phyloP scores from a whole-genome alignment of 2,113 vertebrate species.

The Hoplias malabaricus region DNA sequence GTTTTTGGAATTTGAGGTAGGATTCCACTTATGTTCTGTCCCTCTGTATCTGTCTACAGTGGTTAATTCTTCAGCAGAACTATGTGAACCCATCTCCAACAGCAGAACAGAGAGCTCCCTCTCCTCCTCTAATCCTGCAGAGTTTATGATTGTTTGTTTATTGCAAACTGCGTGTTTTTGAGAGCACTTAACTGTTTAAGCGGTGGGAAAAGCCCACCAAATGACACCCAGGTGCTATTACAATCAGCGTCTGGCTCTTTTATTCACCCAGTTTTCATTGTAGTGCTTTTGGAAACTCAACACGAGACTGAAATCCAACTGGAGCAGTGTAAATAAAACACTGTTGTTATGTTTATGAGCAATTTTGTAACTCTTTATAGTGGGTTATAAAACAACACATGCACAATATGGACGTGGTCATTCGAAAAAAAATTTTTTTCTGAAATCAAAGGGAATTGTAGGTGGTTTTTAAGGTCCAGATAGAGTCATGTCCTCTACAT shows the following conservation, averaged over 20 bases:
- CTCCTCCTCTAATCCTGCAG: conserved; percentile 7
- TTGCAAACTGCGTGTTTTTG: not conserved
- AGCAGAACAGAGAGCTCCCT: not conserved
- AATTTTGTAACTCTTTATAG: not conserved
- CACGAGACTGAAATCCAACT: not conserved
- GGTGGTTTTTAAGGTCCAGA: too few species aligned
- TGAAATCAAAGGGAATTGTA: too few species aligned
- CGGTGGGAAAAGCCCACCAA: not conserved
- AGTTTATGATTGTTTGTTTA: conserved; percentile 12
- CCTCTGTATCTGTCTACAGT: too few species aligned
- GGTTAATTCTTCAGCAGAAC: too few species aligned
- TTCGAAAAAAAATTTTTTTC: too few species aligned
- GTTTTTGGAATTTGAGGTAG: too few species aligned
- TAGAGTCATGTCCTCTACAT: too few species aligned
- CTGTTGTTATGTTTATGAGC: not conserved
- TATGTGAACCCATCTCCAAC: not conserved
- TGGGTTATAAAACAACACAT: too few species aligned
- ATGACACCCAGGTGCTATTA: conserved; percentile 16
- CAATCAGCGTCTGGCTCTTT: not conserved
- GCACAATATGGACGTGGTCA: too few species aligned
- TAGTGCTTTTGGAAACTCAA: not conserved
- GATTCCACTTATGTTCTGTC: too few species aligned
- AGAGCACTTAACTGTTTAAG: conserved; percentile 2
- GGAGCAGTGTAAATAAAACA: not conserved
- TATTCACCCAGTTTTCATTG: not conserved